A percentile compares a stretch with the other conserved stretches of the same genome.
Evolutionary conservation across 2,888 invertebrate genomes (phyloP).

Genomic region (Thera obeliscata): DNA sequence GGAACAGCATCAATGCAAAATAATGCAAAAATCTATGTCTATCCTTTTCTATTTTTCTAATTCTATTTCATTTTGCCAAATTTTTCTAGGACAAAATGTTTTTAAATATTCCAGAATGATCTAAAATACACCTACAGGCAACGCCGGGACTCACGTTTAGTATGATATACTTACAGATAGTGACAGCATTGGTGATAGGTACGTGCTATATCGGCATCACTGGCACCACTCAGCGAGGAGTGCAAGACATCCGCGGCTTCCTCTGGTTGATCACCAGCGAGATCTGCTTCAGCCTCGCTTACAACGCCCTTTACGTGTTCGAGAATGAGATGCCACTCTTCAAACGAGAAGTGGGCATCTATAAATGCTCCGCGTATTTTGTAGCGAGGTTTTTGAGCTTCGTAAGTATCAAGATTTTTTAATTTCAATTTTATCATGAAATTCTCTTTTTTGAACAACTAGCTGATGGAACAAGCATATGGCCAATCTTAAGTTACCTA

Average conservation of each 20-base stretch:
- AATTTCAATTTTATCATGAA: background rate
- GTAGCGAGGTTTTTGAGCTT: slow-evolving; percentile 63
- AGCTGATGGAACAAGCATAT: too few relatives aligned
- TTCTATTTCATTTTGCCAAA: too few relatives aligned
- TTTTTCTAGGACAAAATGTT: too few relatives aligned
- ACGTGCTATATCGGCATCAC: slow-evolving; percentile 72
- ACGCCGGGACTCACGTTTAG: too few relatives aligned
- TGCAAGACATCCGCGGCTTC: slow-evolving; percentile 76
- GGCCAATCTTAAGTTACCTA: too few relatives aligned
- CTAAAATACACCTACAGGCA: too few relatives aligned
- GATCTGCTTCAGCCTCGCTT: slow-evolving; percentile 74
- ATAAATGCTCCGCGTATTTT: slow-evolving; percentile 74
- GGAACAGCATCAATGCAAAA: too few relatives aligned
- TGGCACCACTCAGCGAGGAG: slow-evolving; percentile 74
- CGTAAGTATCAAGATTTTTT: slow-evolving; percentile 53
- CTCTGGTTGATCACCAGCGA: slow-evolving; percentile 81
- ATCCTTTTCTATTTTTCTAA: too few relatives aligned
- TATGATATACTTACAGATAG: slow-evolving; percentile 52
- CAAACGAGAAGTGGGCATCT: slow-evolving; percentile 73
- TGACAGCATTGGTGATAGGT: slow-evolving; percentile 72
- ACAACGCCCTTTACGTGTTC: slow-evolving; percentile 75
- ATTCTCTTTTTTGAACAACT: background rate
- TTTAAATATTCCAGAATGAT: too few relatives aligned
- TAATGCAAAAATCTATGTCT: too few relatives aligned
- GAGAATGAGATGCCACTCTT: slow-evolving; percentile 71